Conservation (phyloP, 2,888 invertebrate genomes). For the Acrobasis repandana region DNA sequence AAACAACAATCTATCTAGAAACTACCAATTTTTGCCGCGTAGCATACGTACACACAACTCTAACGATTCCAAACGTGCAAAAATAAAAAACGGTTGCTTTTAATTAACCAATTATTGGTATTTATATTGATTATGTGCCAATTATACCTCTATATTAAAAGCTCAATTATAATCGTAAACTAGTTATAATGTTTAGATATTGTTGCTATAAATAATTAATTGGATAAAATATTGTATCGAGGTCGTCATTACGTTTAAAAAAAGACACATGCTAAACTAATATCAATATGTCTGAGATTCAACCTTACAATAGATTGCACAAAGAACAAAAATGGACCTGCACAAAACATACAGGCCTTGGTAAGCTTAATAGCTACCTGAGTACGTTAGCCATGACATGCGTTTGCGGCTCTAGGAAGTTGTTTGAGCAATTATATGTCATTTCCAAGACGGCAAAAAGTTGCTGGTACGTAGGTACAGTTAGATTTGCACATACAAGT, state of each 20-base stretch:
- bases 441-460: constrained; percentile 58
- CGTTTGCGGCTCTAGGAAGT: constrained; percentile 57
- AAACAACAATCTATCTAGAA: too few species aligned
- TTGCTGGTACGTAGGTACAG: constrained; percentile 39
- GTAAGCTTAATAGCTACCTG: constrained; percentile 43
- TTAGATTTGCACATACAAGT: constrained; percentile 36
- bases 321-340: constrained; percentile 39
- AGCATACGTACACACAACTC: too few species aligned
- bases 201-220: too few species aligned
- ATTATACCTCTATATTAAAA: too few species aligned
- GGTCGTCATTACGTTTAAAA: background rate
- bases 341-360: constrained; percentile 45
- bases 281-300: background rate
- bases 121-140: too few species aligned
- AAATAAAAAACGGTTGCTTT: too few species aligned
- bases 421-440: constrained; percentile 57
- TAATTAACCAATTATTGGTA: too few species aligned
- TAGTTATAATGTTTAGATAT: too few species aligned
- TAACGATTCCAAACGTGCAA: too few species aligned
- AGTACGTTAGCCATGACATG: constrained; percentile 40
- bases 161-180: too few species aligned
- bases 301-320: background rate
- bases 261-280: background rate
- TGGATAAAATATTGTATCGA: background rate
- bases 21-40: too few species aligned